Evolutionary conservation across 2,113 vertebrate genomes (phyloP).

Genomic region (Odocoileus hemionus): DNA sequence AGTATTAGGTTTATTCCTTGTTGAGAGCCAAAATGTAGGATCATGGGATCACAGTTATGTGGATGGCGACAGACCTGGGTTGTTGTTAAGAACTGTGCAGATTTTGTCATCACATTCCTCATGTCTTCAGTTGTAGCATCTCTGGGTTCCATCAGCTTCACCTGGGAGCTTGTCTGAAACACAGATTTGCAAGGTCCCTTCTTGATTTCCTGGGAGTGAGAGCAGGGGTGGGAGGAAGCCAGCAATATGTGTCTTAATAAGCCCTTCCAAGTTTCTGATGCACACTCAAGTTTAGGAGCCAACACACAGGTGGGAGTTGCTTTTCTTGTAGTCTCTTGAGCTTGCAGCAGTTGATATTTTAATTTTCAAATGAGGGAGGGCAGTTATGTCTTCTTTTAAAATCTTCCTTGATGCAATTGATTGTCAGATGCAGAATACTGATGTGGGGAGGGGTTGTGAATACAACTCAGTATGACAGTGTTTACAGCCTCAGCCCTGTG

Average conservation of each 20-base stretch:
- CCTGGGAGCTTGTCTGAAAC: not conserved
- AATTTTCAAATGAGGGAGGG: not conserved
- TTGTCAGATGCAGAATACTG: not conserved
- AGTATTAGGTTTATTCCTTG: not conserved
- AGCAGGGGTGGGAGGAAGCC: not conserved
- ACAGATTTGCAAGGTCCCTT: not conserved
- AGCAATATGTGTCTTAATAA: not conserved
- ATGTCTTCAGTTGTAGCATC: not conserved
- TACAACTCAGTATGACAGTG: not conserved
- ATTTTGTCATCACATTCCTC: not conserved
- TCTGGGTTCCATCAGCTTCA: not conserved
- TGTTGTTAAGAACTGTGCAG: not conserved
- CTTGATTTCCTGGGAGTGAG: not conserved
- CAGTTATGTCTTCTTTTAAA: not conserved
- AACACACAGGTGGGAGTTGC: not conserved
- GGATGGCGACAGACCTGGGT: not conserved
- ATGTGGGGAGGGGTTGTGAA: not conserved
- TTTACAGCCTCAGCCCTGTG: not conserved
- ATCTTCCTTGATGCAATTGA: not conserved
- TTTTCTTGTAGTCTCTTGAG: not conserved
- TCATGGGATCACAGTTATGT: not conserved
- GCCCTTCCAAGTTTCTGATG: not conserved
- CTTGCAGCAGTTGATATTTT: not conserved
- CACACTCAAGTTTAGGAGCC: not conserved
- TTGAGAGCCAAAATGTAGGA: not conserved